Conservation (phyloP, 2,888 invertebrate species). For the Dynastes tityus region DNA sequence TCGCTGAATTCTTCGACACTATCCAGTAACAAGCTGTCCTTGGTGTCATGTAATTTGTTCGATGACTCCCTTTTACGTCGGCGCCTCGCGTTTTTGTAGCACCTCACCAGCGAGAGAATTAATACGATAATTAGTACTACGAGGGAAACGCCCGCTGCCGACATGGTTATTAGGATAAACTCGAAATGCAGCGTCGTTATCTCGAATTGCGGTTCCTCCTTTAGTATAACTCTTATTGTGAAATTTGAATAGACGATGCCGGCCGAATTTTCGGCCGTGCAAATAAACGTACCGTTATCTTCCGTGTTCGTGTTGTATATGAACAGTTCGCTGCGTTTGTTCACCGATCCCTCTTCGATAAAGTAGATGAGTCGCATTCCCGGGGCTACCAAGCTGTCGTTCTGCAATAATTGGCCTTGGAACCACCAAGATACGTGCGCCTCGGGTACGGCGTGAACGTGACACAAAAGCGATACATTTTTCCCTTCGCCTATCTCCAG, state of each 20-base stretch:
- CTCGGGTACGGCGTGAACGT: conserved; percentile 86
- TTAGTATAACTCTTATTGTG: conserved; percentile 83
- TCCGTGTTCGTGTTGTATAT: conserved; percentile 84
- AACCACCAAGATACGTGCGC: conserved; percentile 89
- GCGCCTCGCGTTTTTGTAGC: conserved; percentile 61
- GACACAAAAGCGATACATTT: conserved; percentile 86
- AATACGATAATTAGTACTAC: conserved; percentile 79
- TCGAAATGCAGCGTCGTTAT: conserved; percentile 76
- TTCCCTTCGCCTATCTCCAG: conserved; percentile 86
- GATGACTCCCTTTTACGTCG: conserved; percentile 72
- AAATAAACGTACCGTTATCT: conserved; percentile 90
- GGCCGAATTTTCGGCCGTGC: conserved; percentile 89
- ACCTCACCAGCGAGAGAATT: conserved; percentile 76
- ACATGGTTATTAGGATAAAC: conserved; percentile 80
- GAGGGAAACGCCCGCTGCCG: conserved; percentile 78
- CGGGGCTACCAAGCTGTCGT: conserved; percentile 80
- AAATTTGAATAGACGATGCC: conserved; percentile 87
- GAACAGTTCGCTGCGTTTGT: conserved; percentile 85
- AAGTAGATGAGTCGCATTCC: conserved; percentile 81
- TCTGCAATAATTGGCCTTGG: conserved; percentile 85
- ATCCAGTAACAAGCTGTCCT: conserved; percentile 65
- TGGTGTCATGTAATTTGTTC: conserved; percentile 60
- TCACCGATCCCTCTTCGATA: conserved; percentile 81
- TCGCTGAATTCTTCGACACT: conserved; percentile 64
- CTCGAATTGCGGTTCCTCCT: conserved; percentile 75